A percentile compares a stretch with the other conserved stretches of the same genome.
Evolutionary conservation across 2,888 invertebrate species (phyloP).

Genomic region (Idaea dimidiata): DNA sequence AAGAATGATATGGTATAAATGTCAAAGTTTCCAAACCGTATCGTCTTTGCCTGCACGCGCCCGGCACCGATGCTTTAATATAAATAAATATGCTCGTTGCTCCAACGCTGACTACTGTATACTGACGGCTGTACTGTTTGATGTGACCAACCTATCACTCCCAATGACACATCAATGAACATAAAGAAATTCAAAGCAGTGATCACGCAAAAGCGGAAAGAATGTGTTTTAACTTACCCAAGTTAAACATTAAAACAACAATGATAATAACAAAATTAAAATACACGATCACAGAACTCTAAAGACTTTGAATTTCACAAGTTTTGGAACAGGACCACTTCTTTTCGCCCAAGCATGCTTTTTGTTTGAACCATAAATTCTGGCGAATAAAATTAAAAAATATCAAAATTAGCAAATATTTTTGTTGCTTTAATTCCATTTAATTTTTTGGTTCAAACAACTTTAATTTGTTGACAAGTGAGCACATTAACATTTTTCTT

Average conservation of each 20-base stretch:
- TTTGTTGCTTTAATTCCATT: neutral
- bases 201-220: slow-evolving; percentile 80
- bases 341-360: slow-evolving; percentile 77
- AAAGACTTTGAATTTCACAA: slow-evolving; percentile 41
- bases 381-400: slow-evolving; percentile 17
- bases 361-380: slow-evolving; percentile 65
- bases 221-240: slow-evolving; percentile 71
- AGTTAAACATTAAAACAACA: slow-evolving; percentile 66
- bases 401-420: neutral
- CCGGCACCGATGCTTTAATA: slow-evolving; percentile 44
- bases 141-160: slow-evolving; percentile 12
- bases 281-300: slow-evolving; percentile 64
- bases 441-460: slow-evolving; percentile 59
- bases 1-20: slow-evolving; percentile 68
- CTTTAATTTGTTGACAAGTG: slow-evolving; percentile 32
- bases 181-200: slow-evolving; percentile 69
- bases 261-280: slow-evolving; percentile 59
- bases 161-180: slow-evolving; percentile 19
- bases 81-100: slow-evolving; percentile 21
- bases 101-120: slow-evolving; percentile 37
- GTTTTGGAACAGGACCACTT: slow-evolving; percentile 54
- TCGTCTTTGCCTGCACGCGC: slow-evolving; percentile 62
- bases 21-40: slow-evolving; percentile 38
- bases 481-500: slow-evolving; percentile 47
- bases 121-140: slow-evolving; percentile 21